phyloP scores from a whole-genome alignment of 2,888 invertebrate species.

The Laothoe populi region DNA sequence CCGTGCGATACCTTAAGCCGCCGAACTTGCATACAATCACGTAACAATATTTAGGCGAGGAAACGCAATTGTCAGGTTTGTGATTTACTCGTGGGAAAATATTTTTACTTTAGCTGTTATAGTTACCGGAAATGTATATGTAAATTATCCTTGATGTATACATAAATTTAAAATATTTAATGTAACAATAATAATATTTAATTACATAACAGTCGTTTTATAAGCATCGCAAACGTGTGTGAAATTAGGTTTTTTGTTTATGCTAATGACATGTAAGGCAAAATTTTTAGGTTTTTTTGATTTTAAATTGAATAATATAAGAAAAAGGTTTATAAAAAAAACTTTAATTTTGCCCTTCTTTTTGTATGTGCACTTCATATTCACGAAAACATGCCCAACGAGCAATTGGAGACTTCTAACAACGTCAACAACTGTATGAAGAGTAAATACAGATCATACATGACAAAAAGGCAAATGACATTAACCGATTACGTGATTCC shows the following conservation, averaged over 20 bases:
- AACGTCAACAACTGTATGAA: not conserved
- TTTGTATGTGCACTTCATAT: no score
- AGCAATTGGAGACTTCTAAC: not conserved
- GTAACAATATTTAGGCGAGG: slow-evolving; percentile 72
- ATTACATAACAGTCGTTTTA: not conserved
- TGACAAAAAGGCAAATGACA: not conserved
- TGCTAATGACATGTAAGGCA: not conserved
- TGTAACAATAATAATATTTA: slow-evolving; percentile 1
- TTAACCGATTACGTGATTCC: slow-evolving; percentile 1
- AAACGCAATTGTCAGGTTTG: slow-evolving; percentile 73
- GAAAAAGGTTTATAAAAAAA: no score
- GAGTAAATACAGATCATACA: not conserved
- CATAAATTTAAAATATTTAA: slow-evolving; percentile 3
- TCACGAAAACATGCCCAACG: no score
- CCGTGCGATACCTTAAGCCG: slow-evolving; percentile 67
- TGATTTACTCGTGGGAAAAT: slow-evolving; percentile 71
- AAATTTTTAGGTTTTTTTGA: no score
- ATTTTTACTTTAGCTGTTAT: slow-evolving; percentile 39
- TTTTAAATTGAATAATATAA: no score
- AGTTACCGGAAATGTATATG: slow-evolving; percentile 26
- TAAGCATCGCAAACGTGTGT: slow-evolving; percentile 1
- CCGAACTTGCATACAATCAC: slow-evolving; percentile 75
- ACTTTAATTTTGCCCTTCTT: no score
- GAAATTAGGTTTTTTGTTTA: not conserved
- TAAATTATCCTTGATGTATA: slow-evolving; percentile 21